Evolutionary conservation across 2,888 invertebrate species (phyloP).

Genomic region (Drosophila pegasa): DNA sequence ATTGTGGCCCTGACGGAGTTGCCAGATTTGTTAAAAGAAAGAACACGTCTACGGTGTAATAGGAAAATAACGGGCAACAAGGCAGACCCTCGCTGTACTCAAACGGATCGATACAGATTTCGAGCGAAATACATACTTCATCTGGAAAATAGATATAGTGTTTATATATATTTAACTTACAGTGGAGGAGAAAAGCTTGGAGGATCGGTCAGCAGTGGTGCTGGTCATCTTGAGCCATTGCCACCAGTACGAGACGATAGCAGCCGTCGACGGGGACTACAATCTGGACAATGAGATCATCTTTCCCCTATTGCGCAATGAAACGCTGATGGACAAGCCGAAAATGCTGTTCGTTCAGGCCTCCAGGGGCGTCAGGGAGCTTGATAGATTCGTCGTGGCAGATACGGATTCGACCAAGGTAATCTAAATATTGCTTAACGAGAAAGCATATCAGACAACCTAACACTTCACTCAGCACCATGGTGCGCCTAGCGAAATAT

Average conservation of each 20-base stretch:
- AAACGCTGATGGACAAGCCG: conserved; percentile 79
- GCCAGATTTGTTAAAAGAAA: too few species aligned
- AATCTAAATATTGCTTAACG: neutral
- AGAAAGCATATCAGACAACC: neutral
- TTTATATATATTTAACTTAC: neutral
- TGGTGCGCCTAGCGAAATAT: neutral
- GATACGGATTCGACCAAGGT: conserved; percentile 73
- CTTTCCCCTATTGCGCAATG: conserved; percentile 82
- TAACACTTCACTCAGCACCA: neutral
- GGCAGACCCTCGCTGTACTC: too few species aligned
- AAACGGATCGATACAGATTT: too few species aligned
- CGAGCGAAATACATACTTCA: too few species aligned
- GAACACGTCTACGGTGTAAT: too few species aligned
- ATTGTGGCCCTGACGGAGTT: too few species aligned
- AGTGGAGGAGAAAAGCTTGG: conserved; percentile 81
- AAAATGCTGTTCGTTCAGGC: conserved; percentile 84
- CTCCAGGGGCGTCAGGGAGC: conserved; percentile 81
- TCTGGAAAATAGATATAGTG: neutral
- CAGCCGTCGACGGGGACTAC: conserved; percentile 81
- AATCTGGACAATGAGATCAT: conserved; percentile 81
- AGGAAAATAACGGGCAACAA: too few species aligned
- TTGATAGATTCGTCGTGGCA: conserved; percentile 51
- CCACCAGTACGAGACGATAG: conserved; percentile 74
- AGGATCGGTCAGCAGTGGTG: conserved; percentile 78
- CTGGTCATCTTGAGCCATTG: conserved; percentile 83